A percentile compares a stretch with the other conserved stretches of the same genome.
These are phyloP conservation scores for Psittacula derbiana DNA, from an alignment of 2,797 vertebrate genomes.

Conservation along the genomic window DNA sequence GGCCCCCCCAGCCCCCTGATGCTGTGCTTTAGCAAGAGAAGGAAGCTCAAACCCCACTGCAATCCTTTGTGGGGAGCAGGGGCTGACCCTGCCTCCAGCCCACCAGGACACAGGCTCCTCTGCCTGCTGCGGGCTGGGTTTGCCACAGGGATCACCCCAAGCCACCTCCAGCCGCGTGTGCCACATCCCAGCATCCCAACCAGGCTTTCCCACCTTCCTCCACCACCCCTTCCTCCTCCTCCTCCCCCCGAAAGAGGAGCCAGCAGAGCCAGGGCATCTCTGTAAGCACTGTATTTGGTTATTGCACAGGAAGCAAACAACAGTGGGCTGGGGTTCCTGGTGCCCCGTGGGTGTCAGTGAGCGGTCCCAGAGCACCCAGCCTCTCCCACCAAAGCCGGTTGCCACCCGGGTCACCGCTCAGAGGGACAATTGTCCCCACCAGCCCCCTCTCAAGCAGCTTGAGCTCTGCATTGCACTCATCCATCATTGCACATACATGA, in stretches of 20 bases:
- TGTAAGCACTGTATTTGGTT: conserved; percentile 78
- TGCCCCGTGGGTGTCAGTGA: conserved; percentile 4
- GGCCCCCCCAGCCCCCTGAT: background rate
- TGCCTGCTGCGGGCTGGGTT: rapidly evolving
- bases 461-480: conserved; percentile 61
- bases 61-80: background rate
- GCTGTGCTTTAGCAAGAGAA: background rate
- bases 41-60: rapidly evolving
- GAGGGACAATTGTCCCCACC: background rate
- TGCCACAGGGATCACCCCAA: rapidly evolving
- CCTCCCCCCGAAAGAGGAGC: rapidly evolving
- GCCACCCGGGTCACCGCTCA: background rate
- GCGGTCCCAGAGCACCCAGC: background rate
- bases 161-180: background rate
- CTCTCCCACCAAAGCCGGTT: background rate
- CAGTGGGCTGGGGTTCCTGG: conserved; percentile 69
- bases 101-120: background rate
- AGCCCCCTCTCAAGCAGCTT: conserved; percentile 57
- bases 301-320: conserved; percentile 78
- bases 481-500: conserved; percentile 68
- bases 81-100: background rate
- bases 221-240: no score
- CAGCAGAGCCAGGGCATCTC: background rate
- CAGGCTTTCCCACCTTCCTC: background rate
- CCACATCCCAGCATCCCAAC: rapidly evolving